A percentile compares a stretch with the other conserved stretches of the same genome.
Conservation (phyloP, 2,797 vertebrate species). For the Lindbergichthys nudifrons region DNA sequence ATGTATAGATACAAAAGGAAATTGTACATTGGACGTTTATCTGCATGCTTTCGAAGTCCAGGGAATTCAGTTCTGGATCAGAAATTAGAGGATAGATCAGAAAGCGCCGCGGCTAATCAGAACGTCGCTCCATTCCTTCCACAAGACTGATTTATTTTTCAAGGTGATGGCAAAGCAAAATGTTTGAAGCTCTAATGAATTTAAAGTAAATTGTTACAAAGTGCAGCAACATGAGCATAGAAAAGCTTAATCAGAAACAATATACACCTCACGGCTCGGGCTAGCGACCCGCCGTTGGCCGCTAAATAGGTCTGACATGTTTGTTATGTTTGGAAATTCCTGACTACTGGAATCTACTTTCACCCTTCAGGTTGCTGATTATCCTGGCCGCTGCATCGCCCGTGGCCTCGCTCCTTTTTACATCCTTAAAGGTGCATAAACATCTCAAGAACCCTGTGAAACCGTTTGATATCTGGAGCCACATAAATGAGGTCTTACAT, state of each 20-base stretch:
- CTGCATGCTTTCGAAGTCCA: slow-evolving; percentile 16
- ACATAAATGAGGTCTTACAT: slow-evolving; percentile 11
- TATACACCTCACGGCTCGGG: slow-evolving; percentile 73
- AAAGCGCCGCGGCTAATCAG: slow-evolving; percentile 39
- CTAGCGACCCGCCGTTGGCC: slow-evolving; percentile 60
- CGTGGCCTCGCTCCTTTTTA: slow-evolving; percentile 42
- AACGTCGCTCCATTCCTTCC: slow-evolving; percentile 39
- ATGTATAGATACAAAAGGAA: slow-evolving; percentile 35
- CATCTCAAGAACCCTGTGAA: slow-evolving; percentile 25
- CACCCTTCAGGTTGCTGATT: slow-evolving; percentile 72
- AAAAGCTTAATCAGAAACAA: slow-evolving; percentile 80
- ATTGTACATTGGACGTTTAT: slow-evolving; percentile 33
- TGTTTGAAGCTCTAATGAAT: slow-evolving; percentile 79
- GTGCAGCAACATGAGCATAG: slow-evolving; percentile 62
- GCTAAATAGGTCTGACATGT: slow-evolving; percentile 82
- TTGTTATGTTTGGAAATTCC: slow-evolving; percentile 85
- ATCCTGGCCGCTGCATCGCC: slow-evolving; percentile 58
- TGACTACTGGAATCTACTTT: slow-evolving; percentile 85
- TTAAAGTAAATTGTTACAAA: slow-evolving; percentile 79
- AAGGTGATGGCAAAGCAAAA: slow-evolving; percentile 75
- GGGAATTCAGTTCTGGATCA: slow-evolving; percentile 6
- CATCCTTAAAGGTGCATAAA: slow-evolving; percentile 53
- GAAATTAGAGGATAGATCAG: slow-evolving; percentile 3
- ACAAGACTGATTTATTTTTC: slow-evolving; percentile 71
- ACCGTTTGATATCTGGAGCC: slow-evolving; percentile 34